Conservation (phyloP, 2,113 vertebrate species). For the Sphaerodactylus townsendi region DNA sequence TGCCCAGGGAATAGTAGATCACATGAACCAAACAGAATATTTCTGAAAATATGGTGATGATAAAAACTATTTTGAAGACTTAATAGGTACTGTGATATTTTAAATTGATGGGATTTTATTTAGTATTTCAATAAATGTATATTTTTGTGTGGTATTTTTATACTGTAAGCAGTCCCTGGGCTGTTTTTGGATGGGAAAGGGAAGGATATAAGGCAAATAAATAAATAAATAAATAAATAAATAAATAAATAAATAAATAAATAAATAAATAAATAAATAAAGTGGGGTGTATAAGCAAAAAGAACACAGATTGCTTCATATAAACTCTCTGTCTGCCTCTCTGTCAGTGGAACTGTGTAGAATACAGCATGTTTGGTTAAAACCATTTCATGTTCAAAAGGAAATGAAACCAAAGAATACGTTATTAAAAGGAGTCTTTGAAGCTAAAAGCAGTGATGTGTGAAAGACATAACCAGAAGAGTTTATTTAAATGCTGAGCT, state of each 20-base stretch:
- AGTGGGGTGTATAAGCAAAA: conserved; percentile 31
- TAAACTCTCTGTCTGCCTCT: conserved; percentile 25
- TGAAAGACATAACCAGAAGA: conserved; percentile 74
- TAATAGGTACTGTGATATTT: too few relatives aligned
- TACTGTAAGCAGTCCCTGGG: too few relatives aligned
- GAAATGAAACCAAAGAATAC: conserved; percentile 72
- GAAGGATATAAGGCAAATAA: too few relatives aligned
- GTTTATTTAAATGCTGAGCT: conserved; percentile 74
- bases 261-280: too few relatives aligned
- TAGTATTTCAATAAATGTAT: too few relatives aligned
- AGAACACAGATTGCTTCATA: conserved; percentile 30
- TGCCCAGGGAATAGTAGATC: neutral
- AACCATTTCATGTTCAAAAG: conserved; percentile 75
- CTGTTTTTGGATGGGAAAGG: too few relatives aligned
- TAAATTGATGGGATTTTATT: too few relatives aligned
- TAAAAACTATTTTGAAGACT: conserved; percentile 54
- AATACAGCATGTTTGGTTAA: conserved; percentile 65
- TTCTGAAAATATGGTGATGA: conserved; percentile 16
- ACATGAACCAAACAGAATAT: neutral
- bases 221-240: too few relatives aligned
- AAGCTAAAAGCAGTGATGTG: conserved; percentile 75
- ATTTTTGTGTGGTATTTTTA: too few relatives aligned
- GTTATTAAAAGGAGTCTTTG: conserved; percentile 78
- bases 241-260: too few relatives aligned
- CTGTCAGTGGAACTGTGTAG: conserved; percentile 55